Conservation (phyloP, 2,888 invertebrate species). For the Malacosoma neustria region DNA sequence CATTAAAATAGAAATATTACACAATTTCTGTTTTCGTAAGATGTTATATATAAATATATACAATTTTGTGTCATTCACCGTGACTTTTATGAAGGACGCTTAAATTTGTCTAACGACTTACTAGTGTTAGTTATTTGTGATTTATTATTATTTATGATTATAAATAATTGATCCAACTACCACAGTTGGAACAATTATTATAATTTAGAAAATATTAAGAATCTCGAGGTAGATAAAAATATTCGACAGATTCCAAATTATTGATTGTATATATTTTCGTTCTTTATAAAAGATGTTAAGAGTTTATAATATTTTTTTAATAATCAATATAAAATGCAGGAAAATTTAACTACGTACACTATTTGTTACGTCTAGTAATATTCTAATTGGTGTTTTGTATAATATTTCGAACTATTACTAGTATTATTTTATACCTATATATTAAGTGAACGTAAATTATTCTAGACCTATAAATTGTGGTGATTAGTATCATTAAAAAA, state of each 20-base stretch:
- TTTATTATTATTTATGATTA: no score
- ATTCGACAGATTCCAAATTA: slow-evolving; percentile 33
- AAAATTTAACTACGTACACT: slow-evolving; percentile 27
- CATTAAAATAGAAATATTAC: no score
- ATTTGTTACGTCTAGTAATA: slow-evolving; percentile 31
- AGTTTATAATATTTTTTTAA: no score
- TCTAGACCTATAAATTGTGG: not conserved
- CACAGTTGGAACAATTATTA: slow-evolving; percentile 20
- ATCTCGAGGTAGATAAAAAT: slow-evolving; percentile 37
- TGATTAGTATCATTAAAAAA: no score
- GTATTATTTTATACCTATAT: slow-evolving; percentile 26
- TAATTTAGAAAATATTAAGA: slow-evolving; percentile 16
- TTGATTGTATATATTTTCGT: slow-evolving; percentile 30
- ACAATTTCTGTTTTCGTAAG: no score
- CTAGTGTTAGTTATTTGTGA: no score
- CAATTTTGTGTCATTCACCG: no score
- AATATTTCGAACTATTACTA: slow-evolving; percentile 40
- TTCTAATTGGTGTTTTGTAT: slow-evolving; percentile 63
- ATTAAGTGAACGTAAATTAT: not conserved
- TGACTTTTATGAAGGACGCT: no score
- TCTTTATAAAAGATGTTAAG: no score
- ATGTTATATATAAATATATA: no score
- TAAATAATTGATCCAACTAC: no score
- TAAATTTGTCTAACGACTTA: no score
- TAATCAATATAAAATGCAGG: slow-evolving; percentile 30